Evolutionary conservation across 2,888 invertebrate genomes (phyloP).

Genomic region (Aelia acuminata): DNA sequence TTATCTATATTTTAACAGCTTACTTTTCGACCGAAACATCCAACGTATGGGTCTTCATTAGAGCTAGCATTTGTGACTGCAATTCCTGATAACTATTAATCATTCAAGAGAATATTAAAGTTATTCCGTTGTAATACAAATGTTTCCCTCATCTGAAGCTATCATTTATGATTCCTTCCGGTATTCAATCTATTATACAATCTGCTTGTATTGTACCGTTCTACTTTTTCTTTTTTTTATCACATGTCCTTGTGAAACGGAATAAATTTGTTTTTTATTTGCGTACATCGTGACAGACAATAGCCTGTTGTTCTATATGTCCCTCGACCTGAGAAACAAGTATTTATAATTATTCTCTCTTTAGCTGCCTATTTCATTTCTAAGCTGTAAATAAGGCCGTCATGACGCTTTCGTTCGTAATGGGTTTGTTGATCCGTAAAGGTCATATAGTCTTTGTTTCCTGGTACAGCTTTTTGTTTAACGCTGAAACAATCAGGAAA

Average conservation of each 20-base stretch:
- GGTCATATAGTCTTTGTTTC: no score
- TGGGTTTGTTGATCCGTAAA: not conserved
- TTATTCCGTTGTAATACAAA: no score
- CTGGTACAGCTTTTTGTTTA: no score
- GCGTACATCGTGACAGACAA: not conserved
- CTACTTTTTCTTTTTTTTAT: slow-evolving; percentile 7
- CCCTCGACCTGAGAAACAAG: not conserved
- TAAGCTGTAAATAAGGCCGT: not conserved
- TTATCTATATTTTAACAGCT: no score
- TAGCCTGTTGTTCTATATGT: not conserved
- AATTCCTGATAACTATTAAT: no score
- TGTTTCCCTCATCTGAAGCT: no score
- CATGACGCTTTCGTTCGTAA: not conserved
- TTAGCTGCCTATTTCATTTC: not conserved
- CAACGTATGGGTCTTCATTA: no score
- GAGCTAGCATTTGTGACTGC: no score
- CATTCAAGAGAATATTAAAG: no score
- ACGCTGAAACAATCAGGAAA: no score
- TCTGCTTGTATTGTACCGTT: not conserved
- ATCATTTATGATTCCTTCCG: not conserved
- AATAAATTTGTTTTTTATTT: slow-evolving; percentile 22
- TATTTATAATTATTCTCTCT: not conserved
- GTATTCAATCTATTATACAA: not conserved
- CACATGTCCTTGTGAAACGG: not conserved
- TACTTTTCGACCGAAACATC: no score